Base-by-base conservation (phyloP, 1,140 invertebrate species). In the Geopemphigus sp. region DNA sequence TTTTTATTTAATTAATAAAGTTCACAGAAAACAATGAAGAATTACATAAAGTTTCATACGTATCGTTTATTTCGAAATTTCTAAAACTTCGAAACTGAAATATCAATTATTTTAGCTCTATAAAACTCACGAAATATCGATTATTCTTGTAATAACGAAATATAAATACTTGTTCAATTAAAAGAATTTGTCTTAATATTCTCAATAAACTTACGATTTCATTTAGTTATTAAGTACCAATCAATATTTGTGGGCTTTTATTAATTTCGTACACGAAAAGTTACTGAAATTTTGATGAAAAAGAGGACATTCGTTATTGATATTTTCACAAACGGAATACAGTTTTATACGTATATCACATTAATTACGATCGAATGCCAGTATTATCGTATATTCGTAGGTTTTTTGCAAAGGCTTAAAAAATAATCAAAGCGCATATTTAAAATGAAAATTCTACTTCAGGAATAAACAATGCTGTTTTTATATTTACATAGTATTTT, bases 41-140 rank as follows among this genome's bases (percentile, higher is more conserved):
- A 72, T 0, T 29, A 72, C 17, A n/a, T 0, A 54, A 72, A 53
- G 47, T 72, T 72, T 54, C 26, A 26, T 47, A 54, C 19, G 24
- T 5, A 53, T 14, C 66, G 22, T 68, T 68, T 29, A 19, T 54
- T 54, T 26, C 8, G 24, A 29, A 72, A 72, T 54, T 24, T 15
- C 45, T 17, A 50, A 50, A 50, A 50, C n/a, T 59, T 1, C 24
- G 29, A 68, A 54, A 54, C 68, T 17, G 26, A 32, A 32, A 32
- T 63, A 32, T 63, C 15, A 63, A 63, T 63, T 72, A 54, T 72
- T 53, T 70, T 72, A 24, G 15, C 24, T 54, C n/a, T n/a, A 8
- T 39, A 29, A 47, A 24, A 68, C 22, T 17, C 45, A 1, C n/a
- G n/a, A n/a, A 53, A 70, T 12, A 11, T 8, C 66, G 8, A 26